Percentiles rank a stretch among this genome's conserved stretches.
phyloP scores from a whole-genome alignment of 2,113 vertebrate genomes.

The Dryoscopus gambensis region DNA sequence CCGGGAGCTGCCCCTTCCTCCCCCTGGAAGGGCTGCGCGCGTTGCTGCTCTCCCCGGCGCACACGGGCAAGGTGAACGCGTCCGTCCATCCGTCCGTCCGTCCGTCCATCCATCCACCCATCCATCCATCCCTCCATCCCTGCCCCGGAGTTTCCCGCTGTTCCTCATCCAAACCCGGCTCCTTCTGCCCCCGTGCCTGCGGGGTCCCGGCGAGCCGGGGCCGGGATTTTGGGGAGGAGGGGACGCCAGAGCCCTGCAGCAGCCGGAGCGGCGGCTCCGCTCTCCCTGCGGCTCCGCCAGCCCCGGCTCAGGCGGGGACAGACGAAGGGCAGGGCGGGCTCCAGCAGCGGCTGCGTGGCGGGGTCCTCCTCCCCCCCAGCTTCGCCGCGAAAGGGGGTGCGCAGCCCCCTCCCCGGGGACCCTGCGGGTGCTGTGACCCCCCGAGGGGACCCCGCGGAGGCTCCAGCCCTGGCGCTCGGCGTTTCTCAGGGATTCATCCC shows the following conservation, averaged over 20 bases:
- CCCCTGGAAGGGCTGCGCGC: accelerated
- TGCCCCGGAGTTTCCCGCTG: neutral
- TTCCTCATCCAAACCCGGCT: neutral
- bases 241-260: neutral
- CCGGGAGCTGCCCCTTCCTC: accelerated
- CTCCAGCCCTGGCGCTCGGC: accelerated
- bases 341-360: accelerated
- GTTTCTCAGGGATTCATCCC: neutral
- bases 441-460: accelerated
- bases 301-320: neutral
- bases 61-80: accelerated
- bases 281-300: neutral
- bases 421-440: neutral
- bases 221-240: neutral
- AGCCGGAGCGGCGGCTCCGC: neutral
- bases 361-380: neutral
- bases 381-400: neutral
- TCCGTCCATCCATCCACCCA: neutral
- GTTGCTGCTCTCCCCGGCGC: neutral
- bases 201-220: accelerated
- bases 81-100: neutral
- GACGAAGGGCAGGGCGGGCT: neutral
- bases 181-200: accelerated
- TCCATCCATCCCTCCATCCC: neutral
- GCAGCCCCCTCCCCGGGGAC: neutral